Evolutionary conservation across 2,113 vertebrate species (phyloP).

Genomic region (Ceyx margarethae): DNA sequence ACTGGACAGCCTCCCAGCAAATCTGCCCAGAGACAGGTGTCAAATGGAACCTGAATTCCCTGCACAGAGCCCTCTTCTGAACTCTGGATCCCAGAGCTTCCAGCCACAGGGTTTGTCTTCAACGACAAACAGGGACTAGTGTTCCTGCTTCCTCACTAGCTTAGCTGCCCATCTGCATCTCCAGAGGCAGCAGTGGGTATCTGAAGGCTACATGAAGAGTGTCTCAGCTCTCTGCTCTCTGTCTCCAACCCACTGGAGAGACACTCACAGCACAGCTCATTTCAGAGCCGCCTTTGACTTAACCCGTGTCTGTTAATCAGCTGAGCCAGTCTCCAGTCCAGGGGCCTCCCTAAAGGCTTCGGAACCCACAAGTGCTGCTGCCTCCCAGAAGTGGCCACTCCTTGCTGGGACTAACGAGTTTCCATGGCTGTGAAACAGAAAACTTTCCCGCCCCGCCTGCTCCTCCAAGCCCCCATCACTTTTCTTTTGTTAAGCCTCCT

Average conservation of each 20-base stretch:
- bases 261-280: neutral
- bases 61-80: neutral
- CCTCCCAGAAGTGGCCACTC: slow-evolving; percentile 64
- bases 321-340: neutral
- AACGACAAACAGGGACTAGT: neutral
- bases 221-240: neutral
- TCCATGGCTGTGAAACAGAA: slow-evolving; percentile 64
- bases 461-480: slow-evolving; percentile 43
- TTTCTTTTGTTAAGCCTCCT: slow-evolving; percentile 73
- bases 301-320: neutral
- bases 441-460: slow-evolving; percentile 61
- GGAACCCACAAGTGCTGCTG: neutral
- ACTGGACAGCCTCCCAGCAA: neutral
- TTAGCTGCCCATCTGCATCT: neutral
- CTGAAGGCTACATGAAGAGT: neutral
- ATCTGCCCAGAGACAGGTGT: neutral
- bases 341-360: slow-evolving; percentile 20
- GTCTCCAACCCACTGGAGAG: neutral
- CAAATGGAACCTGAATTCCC: neutral
- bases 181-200: neutral
- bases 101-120: neutral
- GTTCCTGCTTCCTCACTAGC: neutral
- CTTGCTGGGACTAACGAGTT: slow-evolving; percentile 48
- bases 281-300: neutral
- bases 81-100: neutral